Evolutionary conservation across 2,113 vertebrate genomes (phyloP).

Genomic region (Peucedramus taeniatus): DNA sequence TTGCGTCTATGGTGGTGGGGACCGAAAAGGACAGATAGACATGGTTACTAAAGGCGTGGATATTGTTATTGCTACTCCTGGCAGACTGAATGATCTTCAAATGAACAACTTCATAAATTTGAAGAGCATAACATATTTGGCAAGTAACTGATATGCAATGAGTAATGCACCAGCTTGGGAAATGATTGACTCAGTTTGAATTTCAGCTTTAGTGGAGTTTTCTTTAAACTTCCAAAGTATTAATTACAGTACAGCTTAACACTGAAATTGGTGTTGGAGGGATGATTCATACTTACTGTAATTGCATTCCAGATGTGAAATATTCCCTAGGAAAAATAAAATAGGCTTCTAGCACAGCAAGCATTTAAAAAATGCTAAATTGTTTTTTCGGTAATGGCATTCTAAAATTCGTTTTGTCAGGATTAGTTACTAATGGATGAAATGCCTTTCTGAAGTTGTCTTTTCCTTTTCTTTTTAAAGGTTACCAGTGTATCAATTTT

Average conservation of each 20-base stretch:
- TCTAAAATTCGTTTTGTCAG: not conserved
- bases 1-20: conserved; percentile 94
- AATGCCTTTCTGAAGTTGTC: not conserved
- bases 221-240: not conserved
- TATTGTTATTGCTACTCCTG: conserved; percentile 95
- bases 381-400: not conserved
- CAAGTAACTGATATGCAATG: conserved; percentile 53
- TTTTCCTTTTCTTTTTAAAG: not conserved
- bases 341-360: not conserved
- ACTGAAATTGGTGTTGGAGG: not conserved
- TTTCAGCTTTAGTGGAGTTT: not conserved
- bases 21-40: conserved; percentile 84
- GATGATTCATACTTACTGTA: not conserved
- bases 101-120: conserved; percentile 91
- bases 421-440: not conserved
- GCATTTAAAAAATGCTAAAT: not conserved
- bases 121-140: conserved; percentile 89
- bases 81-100: conserved; percentile 90
- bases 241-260: not conserved
- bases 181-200: not conserved
- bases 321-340: not conserved
- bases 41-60: conserved; percentile 84
- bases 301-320: not conserved
- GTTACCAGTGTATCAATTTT: not conserved
- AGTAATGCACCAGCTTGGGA: not conserved